A percentile compares a stretch with the other conserved stretches of the same genome.
These are phyloP conservation scores for Metellina segmentata DNA, from an alignment of 2,888 invertebrate species.

Conservation along the genomic window DNA sequence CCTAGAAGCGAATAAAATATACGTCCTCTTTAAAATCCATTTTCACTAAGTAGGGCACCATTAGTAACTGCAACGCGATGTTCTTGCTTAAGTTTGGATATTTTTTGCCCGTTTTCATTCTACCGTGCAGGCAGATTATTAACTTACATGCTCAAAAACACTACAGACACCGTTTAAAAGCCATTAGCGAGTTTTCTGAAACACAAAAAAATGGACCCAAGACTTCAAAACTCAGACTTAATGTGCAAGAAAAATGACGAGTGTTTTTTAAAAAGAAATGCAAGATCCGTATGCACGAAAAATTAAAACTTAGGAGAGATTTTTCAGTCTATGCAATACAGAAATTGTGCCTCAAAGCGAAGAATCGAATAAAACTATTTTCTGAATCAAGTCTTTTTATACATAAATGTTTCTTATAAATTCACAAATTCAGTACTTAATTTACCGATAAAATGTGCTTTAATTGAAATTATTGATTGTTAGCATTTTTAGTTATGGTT, in stretches of 20 bases:
- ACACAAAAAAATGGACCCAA: background rate
- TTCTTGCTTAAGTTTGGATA: background rate
- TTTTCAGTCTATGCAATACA: too few species aligned
- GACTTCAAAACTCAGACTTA: background rate
- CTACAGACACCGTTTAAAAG: conserved; percentile 34
- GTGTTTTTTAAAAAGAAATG: background rate
- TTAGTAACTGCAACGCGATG: background rate
- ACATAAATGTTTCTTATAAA: too few species aligned
- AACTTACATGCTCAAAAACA: conserved; percentile 9
- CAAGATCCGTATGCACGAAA: too few species aligned
- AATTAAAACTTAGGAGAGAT: too few species aligned
- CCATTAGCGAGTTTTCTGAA: conserved; percentile 5
- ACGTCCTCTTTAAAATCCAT: conserved; percentile 20
- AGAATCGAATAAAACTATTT: too few species aligned
- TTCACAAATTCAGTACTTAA: too few species aligned
- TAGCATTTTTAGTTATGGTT: too few species aligned
- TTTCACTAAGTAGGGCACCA: background rate
- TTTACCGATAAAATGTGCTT: too few species aligned
- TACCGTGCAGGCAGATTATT: conserved; percentile 17
- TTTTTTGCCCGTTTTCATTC: background rate
- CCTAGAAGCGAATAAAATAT: background rate
- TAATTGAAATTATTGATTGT: too few species aligned
- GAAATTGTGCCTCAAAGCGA: too few species aligned
- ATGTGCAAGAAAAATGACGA: background rate
- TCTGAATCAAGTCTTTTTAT: too few species aligned